Conservation (phyloP, 2,888 invertebrate species). For the Drosophila borealis region DNA sequence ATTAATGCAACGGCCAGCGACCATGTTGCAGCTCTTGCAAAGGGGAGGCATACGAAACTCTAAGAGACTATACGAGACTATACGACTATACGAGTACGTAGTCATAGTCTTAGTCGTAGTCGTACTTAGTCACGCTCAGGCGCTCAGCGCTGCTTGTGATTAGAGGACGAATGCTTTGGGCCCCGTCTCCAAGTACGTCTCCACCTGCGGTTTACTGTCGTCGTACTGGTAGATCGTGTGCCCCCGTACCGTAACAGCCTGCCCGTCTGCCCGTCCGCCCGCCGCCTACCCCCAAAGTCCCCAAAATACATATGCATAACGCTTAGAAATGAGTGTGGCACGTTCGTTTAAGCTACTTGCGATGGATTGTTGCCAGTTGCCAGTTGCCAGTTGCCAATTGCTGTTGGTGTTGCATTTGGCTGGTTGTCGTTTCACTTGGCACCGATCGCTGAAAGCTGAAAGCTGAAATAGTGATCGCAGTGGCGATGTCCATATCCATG, state of each 20-base stretch:
- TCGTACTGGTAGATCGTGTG: conserved; percentile 16
- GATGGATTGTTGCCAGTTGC: conserved; percentile 32
- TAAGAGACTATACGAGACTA: not conserved
- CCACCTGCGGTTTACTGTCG: conserved; percentile 48
- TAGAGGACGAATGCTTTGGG: conserved; percentile 66
- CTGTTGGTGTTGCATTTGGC: conserved; percentile 32
- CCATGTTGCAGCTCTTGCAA: conserved; percentile 42
- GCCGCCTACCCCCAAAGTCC: conserved; percentile 10
- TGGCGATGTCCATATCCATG: conserved; percentile 43
- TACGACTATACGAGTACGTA: conserved; percentile 7
- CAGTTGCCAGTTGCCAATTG: not conserved
- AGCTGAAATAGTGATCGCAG: conserved; percentile 43
- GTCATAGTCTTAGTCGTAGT: conserved; percentile 41
- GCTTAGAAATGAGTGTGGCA: conserved; percentile 47
- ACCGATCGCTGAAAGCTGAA: conserved; percentile 45
- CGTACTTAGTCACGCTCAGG: conserved; percentile 76
- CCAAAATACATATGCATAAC: conserved; percentile 38
- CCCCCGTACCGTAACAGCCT: conserved; percentile 22
- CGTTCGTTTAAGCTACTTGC: conserved; percentile 46
- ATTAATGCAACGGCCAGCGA: conserved; percentile 70
- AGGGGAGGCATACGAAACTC: not conserved
- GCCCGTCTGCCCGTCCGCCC: not conserved
- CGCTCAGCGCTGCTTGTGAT: conserved; percentile 63
- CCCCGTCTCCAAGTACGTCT: conserved; percentile 29
- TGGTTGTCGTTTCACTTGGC: conserved; percentile 44